A percentile compares a stretch with the other conserved stretches of the same genome.
These are phyloP conservation scores for Pseudomyrmex flavicornis DNA, from an alignment of 1,140 invertebrate species.

Conservation along the genomic window DNA sequence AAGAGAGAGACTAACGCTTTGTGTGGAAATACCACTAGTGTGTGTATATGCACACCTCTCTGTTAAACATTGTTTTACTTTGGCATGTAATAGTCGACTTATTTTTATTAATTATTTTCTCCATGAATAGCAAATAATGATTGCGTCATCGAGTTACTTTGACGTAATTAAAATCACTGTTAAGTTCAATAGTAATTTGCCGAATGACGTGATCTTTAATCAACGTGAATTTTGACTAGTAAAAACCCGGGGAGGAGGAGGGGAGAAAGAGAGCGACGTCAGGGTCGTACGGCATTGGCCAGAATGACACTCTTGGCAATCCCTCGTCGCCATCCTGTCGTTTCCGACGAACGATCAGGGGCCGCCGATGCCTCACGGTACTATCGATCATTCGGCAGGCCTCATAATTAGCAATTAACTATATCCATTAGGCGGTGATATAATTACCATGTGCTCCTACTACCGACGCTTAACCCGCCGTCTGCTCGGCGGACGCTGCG, in stretches of 20 bases:
- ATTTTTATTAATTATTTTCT: neutral
- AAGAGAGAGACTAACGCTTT: neutral
- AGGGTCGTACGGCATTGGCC: conserved; percentile 57
- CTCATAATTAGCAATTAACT: conserved; percentile 86
- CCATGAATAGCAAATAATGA: neutral
- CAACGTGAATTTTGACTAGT: conserved; percentile 61
- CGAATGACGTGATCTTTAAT: conserved; percentile 25
- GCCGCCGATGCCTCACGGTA: conserved; percentile 79
- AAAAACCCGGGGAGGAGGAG: neutral
- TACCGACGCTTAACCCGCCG: conserved; percentile 79
- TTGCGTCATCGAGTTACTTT: neutral
- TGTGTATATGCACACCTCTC: neutral
- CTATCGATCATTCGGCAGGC: conserved; percentile 85
- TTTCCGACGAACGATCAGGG: conserved; percentile 76
- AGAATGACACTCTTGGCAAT: conserved; percentile 83
- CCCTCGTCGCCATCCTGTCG: conserved; percentile 73
- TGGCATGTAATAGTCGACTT: neutral
- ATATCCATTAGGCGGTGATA: conserved; percentile 85
- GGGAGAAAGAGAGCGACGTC: conserved; percentile 16
- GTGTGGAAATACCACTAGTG: conserved; percentile 5
- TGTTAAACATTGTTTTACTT: neutral
- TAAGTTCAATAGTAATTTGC: neutral
- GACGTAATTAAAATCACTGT: neutral
- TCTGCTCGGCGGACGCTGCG: conserved; percentile 76
- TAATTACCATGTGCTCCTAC: conserved; percentile 84